phyloP scores from a whole-genome alignment of 2,888 invertebrate genomes.

The Caenorhabditis plicata region DNA sequence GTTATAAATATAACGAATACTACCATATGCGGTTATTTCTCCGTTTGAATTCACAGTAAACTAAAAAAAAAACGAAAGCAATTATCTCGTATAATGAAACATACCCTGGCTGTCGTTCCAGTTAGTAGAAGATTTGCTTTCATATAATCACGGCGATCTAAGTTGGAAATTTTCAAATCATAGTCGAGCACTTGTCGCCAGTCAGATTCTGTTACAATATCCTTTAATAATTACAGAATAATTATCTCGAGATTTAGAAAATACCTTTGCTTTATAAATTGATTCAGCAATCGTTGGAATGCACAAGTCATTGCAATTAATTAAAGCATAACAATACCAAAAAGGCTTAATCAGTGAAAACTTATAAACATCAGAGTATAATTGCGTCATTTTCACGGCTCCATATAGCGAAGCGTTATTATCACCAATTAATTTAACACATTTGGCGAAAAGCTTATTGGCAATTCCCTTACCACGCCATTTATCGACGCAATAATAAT shows the following conservation, averaged over 20 bases:
- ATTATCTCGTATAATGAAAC: no score
- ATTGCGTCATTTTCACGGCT: constrained; percentile 18
- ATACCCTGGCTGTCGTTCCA: constrained; percentile 16
- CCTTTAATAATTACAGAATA: no score
- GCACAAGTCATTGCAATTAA: constrained; percentile 8
- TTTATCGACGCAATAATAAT: constrained; percentile 32
- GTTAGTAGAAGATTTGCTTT: constrained; percentile 4
- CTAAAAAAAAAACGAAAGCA: no score
- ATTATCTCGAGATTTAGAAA: constrained; percentile 23
- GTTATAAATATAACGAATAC: constrained; percentile 15
- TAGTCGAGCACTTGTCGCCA: constrained; percentile 32
- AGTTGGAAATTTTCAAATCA: constrained; percentile 20
- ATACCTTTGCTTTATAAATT: constrained; percentile 16
- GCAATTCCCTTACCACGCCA: constrained; percentile 32
- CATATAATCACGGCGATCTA: constrained; percentile 26
- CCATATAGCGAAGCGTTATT: constrained; percentile 23
- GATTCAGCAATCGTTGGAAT: constrained; percentile 15
- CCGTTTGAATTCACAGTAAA: no score
- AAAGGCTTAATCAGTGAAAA: constrained; percentile 21
- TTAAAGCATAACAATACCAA: constrained; percentile 28
- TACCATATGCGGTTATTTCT: constrained; percentile 26
- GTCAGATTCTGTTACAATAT: no score
- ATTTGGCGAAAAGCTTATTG: constrained; percentile 26
- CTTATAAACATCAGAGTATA: constrained; percentile 23
- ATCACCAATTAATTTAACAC: constrained; percentile 21